Percentiles rank a stretch among this genome's conserved stretches.
phyloP scores from a whole-genome alignment of 2,113 vertebrate genomes.

The Poicephalus gulielmi region DNA sequence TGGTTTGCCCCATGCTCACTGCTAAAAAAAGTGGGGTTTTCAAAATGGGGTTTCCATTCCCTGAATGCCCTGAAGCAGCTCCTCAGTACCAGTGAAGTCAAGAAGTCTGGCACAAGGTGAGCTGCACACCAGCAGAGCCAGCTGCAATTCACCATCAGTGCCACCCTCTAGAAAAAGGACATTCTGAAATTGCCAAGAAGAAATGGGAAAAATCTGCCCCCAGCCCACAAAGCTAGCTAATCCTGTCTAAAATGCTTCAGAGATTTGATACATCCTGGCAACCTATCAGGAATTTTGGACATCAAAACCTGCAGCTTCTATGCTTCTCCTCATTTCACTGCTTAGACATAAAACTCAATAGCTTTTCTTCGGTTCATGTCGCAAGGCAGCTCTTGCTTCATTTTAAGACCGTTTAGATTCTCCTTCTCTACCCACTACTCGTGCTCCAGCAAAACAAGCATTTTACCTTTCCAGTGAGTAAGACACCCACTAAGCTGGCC shows the following conservation, averaged over 20 bases:
- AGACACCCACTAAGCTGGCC: not conserved
- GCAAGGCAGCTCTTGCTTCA: not conserved
- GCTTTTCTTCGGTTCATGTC: fast-evolving
- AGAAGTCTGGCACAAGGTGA: not conserved
- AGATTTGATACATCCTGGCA: not conserved
- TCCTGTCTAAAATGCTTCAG: not conserved
- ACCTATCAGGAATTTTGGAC: not conserved
- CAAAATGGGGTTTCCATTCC: not conserved
- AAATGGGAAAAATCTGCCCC: not conserved
- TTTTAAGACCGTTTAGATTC: not conserved
- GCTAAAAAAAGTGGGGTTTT: not conserved
- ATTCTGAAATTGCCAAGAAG: not conserved
- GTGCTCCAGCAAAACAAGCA: not conserved
- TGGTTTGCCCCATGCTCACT: fast-evolving
- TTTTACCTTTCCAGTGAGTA: not conserved
- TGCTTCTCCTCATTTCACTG: not conserved
- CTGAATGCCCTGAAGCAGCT: not conserved
- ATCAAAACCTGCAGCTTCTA: not conserved
- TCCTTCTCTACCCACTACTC: fast-evolving
- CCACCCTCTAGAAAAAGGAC: not conserved
- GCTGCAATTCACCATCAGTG: not conserved
- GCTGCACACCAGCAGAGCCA: not conserved
- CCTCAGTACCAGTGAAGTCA: not conserved
- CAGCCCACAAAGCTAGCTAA: not conserved
- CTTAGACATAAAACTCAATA: not conserved